A percentile compares a stretch with the other conserved stretches of the same genome.
Conservation (phyloP, 92 coral and sea anemone species). For the Epizoanthus ramosus region DNA sequence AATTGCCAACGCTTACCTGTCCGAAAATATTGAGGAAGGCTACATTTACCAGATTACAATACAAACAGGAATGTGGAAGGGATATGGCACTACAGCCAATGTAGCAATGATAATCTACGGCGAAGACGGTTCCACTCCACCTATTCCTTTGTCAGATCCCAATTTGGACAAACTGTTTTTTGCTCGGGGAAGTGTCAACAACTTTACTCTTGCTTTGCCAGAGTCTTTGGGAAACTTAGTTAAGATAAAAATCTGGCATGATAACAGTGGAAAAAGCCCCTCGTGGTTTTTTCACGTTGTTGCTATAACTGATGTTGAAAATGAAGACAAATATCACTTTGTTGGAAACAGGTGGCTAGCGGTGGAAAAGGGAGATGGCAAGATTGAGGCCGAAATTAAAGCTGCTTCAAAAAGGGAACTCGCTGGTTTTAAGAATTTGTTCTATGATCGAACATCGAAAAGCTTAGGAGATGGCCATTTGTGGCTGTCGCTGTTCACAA, state of each 20-base stretch:
- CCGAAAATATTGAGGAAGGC: slow-evolving; percentile 46
- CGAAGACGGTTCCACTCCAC: slow-evolving; percentile 64
- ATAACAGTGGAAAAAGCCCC: slow-evolving; percentile 80
- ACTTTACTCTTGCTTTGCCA: slow-evolving; percentile 68
- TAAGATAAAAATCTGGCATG: slow-evolving; percentile 82
- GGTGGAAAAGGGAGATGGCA: slow-evolving; percentile 81
- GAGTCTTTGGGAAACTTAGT: slow-evolving; percentile 66
- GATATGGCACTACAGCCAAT: slow-evolving; percentile 85
- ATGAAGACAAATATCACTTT: slow-evolving; percentile 66
- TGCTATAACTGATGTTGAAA: slow-evolving; percentile 64
- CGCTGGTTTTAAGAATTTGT: slow-evolving; percentile 65
- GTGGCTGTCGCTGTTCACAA: slow-evolving; percentile 86
- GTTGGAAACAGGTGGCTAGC: slow-evolving; percentile 94
- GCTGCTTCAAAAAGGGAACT: slow-evolving; percentile 67
- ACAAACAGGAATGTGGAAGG: slow-evolving; percentile 90
- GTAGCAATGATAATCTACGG: slow-evolving; percentile 77
- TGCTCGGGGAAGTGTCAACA: slow-evolving; percentile 84
- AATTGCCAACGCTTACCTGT: slow-evolving; percentile 67
- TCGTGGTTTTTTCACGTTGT: slow-evolving; percentile 87
- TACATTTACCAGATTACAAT: slow-evolving; percentile 71
- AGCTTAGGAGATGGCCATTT: slow-evolving; percentile 84
- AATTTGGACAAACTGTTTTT: slow-evolving; percentile 64
- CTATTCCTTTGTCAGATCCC: slow-evolving; percentile 66
- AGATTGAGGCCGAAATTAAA: slow-evolving; percentile 64
- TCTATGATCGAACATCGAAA: slow-evolving; percentile 70